Conservation (phyloP, 2,888 invertebrate species). For the Chymomyza amoena region DNA sequence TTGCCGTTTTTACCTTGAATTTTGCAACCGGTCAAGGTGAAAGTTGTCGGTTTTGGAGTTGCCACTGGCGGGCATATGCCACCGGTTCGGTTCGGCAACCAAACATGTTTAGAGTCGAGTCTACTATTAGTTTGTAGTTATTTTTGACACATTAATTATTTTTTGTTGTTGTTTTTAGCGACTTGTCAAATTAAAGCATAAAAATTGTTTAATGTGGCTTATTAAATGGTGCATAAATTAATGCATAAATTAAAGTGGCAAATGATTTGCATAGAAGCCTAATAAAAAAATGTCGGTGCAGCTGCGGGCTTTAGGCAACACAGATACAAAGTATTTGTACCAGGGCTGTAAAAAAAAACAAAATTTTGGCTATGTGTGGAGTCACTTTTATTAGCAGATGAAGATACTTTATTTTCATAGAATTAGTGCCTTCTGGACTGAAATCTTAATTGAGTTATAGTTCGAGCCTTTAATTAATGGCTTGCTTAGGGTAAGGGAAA, state of each 20-base stretch:
- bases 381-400: too few species aligned
- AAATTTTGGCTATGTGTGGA: too few species aligned
- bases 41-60: constrained; percentile 70
- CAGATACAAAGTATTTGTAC: too few species aligned
- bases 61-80: background rate
- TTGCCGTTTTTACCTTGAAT: constrained; percentile 19
- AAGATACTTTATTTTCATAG: too few species aligned
- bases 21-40: constrained; percentile 74
- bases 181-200: constrained; percentile 47
- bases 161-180: background rate
- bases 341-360: too few species aligned
- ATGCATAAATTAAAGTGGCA: constrained; percentile 57
- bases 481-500: too few species aligned
- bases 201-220: constrained; percentile 34
- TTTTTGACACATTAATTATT: constrained; percentile 68
- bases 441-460: too few species aligned
- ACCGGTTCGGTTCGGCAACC: background rate
- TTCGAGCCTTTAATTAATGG: too few species aligned
- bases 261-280: constrained; percentile 14
- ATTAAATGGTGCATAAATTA: constrained; percentile 21
- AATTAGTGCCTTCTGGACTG: too few species aligned
- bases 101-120: background rate
- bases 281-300: constrained; percentile 38
- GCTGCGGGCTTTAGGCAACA: too few species aligned
- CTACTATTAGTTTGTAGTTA: constrained; percentile 16